Base-by-base conservation (phyloP, 2,888 invertebrate species). In the Allophyes oxyacanthae region DNA sequence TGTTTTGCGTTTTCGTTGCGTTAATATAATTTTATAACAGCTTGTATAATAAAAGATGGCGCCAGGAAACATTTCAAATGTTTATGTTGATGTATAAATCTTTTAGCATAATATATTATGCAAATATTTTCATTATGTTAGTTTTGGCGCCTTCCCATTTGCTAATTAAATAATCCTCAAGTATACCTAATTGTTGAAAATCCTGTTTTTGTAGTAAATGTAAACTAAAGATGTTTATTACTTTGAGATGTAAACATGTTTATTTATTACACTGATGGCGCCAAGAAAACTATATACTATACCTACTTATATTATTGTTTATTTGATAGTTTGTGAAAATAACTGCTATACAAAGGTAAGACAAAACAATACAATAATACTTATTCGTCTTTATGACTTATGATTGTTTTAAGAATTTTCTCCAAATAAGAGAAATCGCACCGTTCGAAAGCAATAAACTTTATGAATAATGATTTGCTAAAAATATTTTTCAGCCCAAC, bases 21-120 rank as follows among this genome's bases (percentile, higher is more conserved):
- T 49, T 48, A 8, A 32, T 49, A 53, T 59, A 42, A 48, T 48
- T 64, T 71, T 71, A 64, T 44, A 15, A 49, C 51, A 45, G 26
- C 53, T 41, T 51, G 45, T 46, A 14, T 11, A 58, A 53, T 70
- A 60, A 60, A 69, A 73, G 33, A 52, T 52, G 64, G 74, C 71
- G 71, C 54, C 64, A 60, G 14, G 60, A 44, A 38, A 45, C 74
- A 60, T 55, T 70, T 72, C 50, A 61, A 62, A 62, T 58, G 45
- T 58, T n/a, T 58, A 63, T 62, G 57, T 68, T 51, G 41, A 67
- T 45, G 4, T 20, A 65, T 65, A 59, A 72, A 72, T 68, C 51
- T 48, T 34, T 49, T 56, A 43, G 37, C 36, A 28, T 20, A n/a
- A n/a, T n/a, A 20, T 20, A 20, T 11, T 69, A 69, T 69, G 70